Evolutionary conservation across 2,888 invertebrate species (phyloP), one percentile per base, ranked within the genome.

Genomic region (Choreutis nemorana): DNA sequence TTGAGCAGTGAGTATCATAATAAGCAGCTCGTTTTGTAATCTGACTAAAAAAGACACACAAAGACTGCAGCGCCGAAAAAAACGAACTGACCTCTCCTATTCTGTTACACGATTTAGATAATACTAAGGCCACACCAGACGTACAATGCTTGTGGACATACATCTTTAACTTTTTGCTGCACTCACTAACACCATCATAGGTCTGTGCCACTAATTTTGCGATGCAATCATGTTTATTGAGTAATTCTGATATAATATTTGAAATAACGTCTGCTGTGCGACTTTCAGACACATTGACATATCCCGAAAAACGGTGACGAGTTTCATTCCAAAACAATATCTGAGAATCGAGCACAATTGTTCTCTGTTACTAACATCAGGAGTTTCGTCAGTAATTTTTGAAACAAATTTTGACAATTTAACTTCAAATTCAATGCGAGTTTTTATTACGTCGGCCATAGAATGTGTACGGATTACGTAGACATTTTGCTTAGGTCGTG

Each of bases 111-210:
- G 41, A 41, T 33, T 47, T 42, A 12, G 36, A 35, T 10, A 53
- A 35, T 2, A 46, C 35, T 21, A 41, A 30, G 30, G 40, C 41
- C 7, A 46, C 40, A 41, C 29, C 44, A 41, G 5, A 39, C 31
- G 23, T 34, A 44, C 4, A 36, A 10, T 4, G 50, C 50, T 24
- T 31, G 18, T 7, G 35, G 35, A 30, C 28, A 48, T 8, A 18
- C 34, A 30, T 43, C 39, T 34, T 35, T 39, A 6, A 50, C 39
- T 42, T 41, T 45, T 7, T 34, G 34, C 40, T 59, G 56, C 7
- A 53, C 40, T 6, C 47, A 20, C 43, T 38, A 4, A 44, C 50
- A 4, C 48, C 50, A 28, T 51, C 46, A 30, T 52, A 55, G 9
- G 40, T 48, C 39, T 53, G 51, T 3, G 44, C 46, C 14, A 53